Percentiles rank a stretch among this genome's conserved stretches.
phyloP scores from a whole-genome alignment of 2,888 invertebrate genomes.

The Stomorhina lunata region DNA sequence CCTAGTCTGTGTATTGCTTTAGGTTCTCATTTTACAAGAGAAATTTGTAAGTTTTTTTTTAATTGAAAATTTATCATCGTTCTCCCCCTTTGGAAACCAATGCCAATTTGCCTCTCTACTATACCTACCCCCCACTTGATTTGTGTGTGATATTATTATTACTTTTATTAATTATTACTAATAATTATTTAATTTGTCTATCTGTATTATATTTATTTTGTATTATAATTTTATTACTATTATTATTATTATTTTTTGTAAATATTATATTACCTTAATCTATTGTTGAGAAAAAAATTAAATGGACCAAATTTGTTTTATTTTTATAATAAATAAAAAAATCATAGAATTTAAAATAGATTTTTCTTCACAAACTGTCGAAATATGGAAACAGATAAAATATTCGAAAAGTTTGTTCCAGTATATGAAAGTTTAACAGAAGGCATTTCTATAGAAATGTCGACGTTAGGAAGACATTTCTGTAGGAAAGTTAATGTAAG shows the following conservation, averaged over 20 bases:
- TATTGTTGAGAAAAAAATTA: conserved; percentile 27
- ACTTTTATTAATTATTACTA: conserved; percentile 38
- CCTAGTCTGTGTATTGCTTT: neutral
- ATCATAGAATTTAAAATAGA: conserved; percentile 32
- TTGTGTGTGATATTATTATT: conserved; percentile 63
- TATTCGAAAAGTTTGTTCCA: no score
- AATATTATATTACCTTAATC: conserved; percentile 22
- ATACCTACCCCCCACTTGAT: conserved; percentile 32
- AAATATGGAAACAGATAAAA: neutral
- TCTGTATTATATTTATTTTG: conserved; percentile 57
- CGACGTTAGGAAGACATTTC: no score
- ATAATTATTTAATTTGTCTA: conserved; percentile 38
- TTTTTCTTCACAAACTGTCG: conserved; percentile 17
- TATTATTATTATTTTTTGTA: conserved; percentile 33
- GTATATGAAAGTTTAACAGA: no score
- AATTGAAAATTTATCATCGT: no score
- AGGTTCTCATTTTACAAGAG: neutral
- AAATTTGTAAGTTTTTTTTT: neutral
- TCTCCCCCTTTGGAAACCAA: no score
- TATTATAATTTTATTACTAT: conserved; percentile 16
- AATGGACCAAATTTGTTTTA: conserved; percentile 57
- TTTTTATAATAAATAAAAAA: neutral
- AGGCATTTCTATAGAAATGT: no score
- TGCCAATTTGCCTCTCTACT: neutral
- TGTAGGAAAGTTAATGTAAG: no score